phyloP scores from a whole-genome alignment of 2,113 vertebrate genomes.

The Tragelaphus scriptus region DNA sequence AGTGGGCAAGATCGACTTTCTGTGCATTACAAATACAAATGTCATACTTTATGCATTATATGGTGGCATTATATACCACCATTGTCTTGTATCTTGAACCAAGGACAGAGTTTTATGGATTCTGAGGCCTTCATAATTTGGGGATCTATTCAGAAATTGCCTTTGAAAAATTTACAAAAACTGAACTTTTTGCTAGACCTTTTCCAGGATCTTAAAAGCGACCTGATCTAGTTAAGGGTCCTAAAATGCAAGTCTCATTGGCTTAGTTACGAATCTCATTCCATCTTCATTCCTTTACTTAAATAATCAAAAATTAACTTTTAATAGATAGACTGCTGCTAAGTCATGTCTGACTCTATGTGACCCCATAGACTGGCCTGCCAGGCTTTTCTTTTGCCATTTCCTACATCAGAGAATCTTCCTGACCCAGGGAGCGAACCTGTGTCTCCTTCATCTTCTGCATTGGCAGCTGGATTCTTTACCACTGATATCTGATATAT shows the following conservation, averaged over 20 bases:
- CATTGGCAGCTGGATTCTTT: not conserved
- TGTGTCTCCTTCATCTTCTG: not conserved
- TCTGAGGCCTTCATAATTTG: not conserved
- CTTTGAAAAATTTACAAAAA: not conserved
- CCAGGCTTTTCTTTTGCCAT: not conserved
- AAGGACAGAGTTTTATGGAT: not conserved
- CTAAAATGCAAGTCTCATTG: not conserved
- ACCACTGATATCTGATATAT: not conserved
- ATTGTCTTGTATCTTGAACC: not conserved
- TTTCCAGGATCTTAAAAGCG: not conserved
- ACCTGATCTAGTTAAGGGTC: not conserved
- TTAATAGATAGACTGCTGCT: not conserved
- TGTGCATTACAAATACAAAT: conserved; percentile 39
- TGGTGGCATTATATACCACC: not conserved
- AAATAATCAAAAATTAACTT: not conserved
- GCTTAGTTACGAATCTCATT: not conserved
- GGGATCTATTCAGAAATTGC: not conserved
- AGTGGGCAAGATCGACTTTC: conserved; percentile 27
- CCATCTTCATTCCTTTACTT: not conserved
- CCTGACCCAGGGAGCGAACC: not conserved
- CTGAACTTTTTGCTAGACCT: not conserved
- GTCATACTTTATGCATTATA: not conserved
- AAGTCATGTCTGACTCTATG: not conserved
- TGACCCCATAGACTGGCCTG: not conserved
- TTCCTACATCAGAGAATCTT: not conserved